Percentiles rank a stretch among this genome's conserved stretches.
Evolutionary conservation across 2,797 vertebrate genomes (phyloP).

Genomic region (Allochrocebus solatus): DNA sequence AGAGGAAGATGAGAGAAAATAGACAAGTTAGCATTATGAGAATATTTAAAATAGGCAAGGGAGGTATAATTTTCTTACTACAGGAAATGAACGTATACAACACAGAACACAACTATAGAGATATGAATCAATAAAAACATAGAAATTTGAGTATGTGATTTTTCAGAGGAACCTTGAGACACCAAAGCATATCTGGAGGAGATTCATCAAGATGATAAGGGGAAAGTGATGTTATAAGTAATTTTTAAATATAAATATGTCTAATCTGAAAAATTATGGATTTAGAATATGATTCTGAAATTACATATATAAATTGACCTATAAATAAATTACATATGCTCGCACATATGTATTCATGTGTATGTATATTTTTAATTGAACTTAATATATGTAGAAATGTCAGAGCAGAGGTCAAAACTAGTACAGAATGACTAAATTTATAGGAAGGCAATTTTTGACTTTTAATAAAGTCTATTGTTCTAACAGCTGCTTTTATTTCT

Average conservation of each 20-base stretch:
- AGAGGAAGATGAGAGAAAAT: neutral
- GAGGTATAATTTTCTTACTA: neutral
- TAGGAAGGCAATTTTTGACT: neutral
- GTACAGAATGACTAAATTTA: neutral
- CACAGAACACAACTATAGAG: neutral
- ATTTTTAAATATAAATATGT: neutral
- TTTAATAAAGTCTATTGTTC: neutral
- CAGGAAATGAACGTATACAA: neutral
- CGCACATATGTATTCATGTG: neutral
- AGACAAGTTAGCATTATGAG: neutral
- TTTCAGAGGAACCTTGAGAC: neutral
- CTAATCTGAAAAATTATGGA: neutral
- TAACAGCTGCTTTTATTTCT: neutral
- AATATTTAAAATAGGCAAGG: neutral
- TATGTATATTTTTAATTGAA: neutral
- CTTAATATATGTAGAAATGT: neutral
- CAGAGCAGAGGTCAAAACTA: neutral
- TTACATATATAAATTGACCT: neutral
- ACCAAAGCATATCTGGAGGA: neutral
- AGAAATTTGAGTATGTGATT: neutral
- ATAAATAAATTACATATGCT: neutral
- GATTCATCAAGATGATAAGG: neutral
- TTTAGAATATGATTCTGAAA: neutral
- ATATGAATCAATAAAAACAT: neutral
- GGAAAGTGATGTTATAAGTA: neutral